Conservation (phyloP, 2,797 vertebrate genomes). For the Gila robusta region DNA sequence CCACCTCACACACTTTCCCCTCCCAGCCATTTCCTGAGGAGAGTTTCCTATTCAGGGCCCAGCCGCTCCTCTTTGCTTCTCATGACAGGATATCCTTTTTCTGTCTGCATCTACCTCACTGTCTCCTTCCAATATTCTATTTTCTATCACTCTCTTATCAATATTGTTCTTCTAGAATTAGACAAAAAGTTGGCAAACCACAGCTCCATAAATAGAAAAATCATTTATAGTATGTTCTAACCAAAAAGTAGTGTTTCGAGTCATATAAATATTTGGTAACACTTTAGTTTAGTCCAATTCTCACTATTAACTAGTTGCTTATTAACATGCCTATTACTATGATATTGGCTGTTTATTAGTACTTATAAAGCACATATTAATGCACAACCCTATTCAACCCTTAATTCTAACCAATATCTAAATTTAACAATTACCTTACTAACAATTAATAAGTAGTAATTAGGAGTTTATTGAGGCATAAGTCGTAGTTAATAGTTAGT, state of each 20-base stretch:
- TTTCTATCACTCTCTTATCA: slow-evolving; percentile 22
- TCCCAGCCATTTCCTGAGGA: slow-evolving; percentile 75
- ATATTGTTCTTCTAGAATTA: not conserved
- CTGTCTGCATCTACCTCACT: slow-evolving; percentile 51
- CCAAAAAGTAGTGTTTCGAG: not conserved
- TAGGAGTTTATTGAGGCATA: no score
- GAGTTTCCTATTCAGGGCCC: slow-evolving; percentile 70
- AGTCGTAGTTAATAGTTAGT: no score
- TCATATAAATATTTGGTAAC: not conserved
- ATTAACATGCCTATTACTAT: not conserved
- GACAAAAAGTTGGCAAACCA: not conserved
- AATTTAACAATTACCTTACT: no score
- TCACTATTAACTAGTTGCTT: not conserved
- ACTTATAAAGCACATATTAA: not conserved
- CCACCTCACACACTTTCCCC: slow-evolving; percentile 50
- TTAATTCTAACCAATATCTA: no score
- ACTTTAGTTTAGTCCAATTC: not conserved
- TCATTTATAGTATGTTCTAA: not conserved
- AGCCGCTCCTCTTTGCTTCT: slow-evolving; percentile 53
- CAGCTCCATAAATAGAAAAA: not conserved
- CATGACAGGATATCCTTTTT: slow-evolving; percentile 75
- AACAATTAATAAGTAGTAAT: no score
- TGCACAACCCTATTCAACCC: no score
- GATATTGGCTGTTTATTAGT: not conserved
- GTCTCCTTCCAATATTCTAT: slow-evolving; percentile 31